Base-by-base conservation (phyloP, 1,140 invertebrate species). In the Gonatopus flavifemur region DNA sequence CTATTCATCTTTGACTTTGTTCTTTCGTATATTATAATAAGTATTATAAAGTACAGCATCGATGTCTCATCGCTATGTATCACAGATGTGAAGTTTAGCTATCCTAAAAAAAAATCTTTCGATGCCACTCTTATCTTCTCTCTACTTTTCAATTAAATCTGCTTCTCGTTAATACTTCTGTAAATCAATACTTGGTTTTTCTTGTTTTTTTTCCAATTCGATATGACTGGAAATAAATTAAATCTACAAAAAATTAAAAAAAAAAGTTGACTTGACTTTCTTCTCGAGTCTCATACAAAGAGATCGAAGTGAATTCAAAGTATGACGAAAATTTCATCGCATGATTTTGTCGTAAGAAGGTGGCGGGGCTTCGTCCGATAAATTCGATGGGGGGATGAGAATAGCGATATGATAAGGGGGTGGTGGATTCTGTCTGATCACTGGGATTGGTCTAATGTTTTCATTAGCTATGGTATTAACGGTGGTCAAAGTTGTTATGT, bases 381-480 rank as follows among this genome's bases (percentile, higher is more conserved):
- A 51, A 50, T 69, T 57, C 16, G 77, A 72, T 36, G 79, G 77
- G 9, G 84, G 84, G 58, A 86, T 80, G 38, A 85, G 74, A 41
- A 86, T 82, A 6, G 85, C 84, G 70, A 86, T 84, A 67, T 86
- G 84, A 75, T 86, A 86, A 4, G 85, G 85, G 7, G 85, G 84
- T 13, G 84, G 84, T 15, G 81, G 61, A 48, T 69, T 70, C 30
- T 64, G 66, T 10, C 64, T 57, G 19, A 64, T 41, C 15, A 59
- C 33, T n/a, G 62, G 52, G 40, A 68, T 51, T 32, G 57, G 62
- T 52, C 58, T 56, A 31, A 59, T 51, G 47, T 37, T 67, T 52
- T 67, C 64, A 19, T 52, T 57, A 21, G 50, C 46, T 16, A 56
- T 47, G 20, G 57, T 37, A 33, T 51, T 69, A 7, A 48, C 28